phyloP scores from a whole-genome alignment of 2,797 vertebrate genomes.

The Typhlichthys eigenmanni region DNA sequence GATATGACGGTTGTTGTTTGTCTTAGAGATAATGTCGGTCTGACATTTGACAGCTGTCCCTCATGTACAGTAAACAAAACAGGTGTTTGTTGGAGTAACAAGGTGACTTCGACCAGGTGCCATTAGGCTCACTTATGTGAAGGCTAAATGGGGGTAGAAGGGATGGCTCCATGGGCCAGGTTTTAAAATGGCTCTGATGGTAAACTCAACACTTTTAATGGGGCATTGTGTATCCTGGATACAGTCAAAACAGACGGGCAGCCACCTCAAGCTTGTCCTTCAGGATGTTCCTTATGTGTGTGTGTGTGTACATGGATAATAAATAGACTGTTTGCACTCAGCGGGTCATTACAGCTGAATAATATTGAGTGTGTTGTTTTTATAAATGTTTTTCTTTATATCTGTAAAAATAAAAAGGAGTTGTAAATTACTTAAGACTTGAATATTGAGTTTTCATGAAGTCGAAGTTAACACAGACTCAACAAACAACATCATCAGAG shows the following conservation, averaged over 20 bases:
- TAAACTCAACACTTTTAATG: slow-evolving; percentile 47
- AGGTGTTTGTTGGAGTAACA: slow-evolving; percentile 17
- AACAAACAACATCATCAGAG: too few relatives aligned
- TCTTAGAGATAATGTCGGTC: neutral
- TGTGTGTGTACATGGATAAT: neutral
- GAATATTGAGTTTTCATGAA: too few relatives aligned
- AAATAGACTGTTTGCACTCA: too few relatives aligned
- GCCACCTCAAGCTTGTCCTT: neutral
- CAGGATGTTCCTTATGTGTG: neutral
- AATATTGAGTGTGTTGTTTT: too few relatives aligned
- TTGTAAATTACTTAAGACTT: neutral
- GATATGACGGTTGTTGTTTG: slow-evolving; percentile 25
- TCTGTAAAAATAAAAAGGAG: too few relatives aligned
- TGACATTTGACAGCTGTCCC: too few relatives aligned
- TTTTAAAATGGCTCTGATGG: slow-evolving; percentile 59
- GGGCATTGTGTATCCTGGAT: slow-evolving; percentile 65
- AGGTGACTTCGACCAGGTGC: slow-evolving; percentile 56
- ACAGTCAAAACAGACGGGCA: slow-evolving; percentile 65
- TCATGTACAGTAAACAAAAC: neutral
- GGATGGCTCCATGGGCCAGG: slow-evolving; percentile 37
- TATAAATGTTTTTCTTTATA: too few relatives aligned
- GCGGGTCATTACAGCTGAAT: too few relatives aligned
- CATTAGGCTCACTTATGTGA: neutral
- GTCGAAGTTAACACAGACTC: too few relatives aligned
- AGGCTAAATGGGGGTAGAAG: slow-evolving; percentile 50